These are phyloP conservation scores for Ceryle rudis DNA, from an alignment of 2,797 vertebrate genomes.

Conservation along the genomic window DNA sequence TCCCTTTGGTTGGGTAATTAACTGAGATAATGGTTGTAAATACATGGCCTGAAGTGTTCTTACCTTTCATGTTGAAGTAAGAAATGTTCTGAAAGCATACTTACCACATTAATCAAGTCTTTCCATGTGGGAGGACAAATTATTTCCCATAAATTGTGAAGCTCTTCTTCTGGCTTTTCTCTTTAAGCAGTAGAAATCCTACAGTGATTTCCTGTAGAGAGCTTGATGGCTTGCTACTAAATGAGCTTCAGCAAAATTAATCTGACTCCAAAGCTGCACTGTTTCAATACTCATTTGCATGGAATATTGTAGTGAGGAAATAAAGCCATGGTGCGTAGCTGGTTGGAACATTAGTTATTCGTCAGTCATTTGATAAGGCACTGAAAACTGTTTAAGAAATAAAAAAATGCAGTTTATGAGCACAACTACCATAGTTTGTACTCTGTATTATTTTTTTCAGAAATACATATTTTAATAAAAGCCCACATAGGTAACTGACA, in stretches of 20 bases:
- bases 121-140: not conserved
- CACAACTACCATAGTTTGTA: not conserved
- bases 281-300: not conserved
- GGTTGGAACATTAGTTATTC: not conserved
- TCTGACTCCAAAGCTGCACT: not conserved
- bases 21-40: conserved; percentile 23
- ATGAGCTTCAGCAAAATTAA: not conserved
- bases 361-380: not conserved
- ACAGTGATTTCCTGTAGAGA: not conserved
- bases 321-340: not conserved
- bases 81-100: not conserved
- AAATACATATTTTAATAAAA: not conserved
- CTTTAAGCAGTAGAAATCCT: not conserved
- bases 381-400: not conserved
- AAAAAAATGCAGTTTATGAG: not conserved
- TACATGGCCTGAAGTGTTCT: not conserved
- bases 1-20: not conserved
- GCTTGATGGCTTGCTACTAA: not conserved
- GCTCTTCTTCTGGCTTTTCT: not conserved
- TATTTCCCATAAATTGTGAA: not conserved
- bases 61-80: not conserved
- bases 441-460: not conserved
- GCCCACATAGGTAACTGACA: not conserved
- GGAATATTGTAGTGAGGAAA: not conserved
- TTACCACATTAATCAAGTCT: not conserved